Percentiles rank a stretch among this genome's conserved stretches.
Evolutionary conservation across 1,140 invertebrate genomes (phyloP).

Genomic region (Ostrea edulis): DNA sequence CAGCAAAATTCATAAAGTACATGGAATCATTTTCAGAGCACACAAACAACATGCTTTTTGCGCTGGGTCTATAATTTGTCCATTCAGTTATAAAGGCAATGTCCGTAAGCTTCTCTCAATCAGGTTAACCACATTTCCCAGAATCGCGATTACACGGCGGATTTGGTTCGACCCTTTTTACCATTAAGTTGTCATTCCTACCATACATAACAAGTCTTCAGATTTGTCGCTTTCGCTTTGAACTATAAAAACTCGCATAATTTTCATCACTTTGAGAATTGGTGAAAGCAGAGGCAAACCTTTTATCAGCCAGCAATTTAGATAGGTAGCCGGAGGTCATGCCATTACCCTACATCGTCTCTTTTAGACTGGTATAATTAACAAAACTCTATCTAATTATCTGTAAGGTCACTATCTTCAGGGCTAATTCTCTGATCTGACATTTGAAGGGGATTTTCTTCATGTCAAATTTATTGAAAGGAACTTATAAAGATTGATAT

Average conservation of each 20-base stretch:
- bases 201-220: not conserved
- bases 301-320: conserved; percentile 12
- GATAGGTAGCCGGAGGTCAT: not conserved
- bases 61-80: not conserved
- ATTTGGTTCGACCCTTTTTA: not conserved
- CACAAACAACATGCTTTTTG: not conserved
- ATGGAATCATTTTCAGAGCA: not conserved
- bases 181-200: not conserved
- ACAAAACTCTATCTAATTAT: conserved; percentile 25
- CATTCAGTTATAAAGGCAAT: not conserved
- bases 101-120: not conserved
- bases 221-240: not conserved
- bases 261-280: conserved; percentile 33
- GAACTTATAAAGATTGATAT: conserved; percentile 13
- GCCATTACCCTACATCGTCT: not conserved
- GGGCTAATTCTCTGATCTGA: conserved; percentile 8
- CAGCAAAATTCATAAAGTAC: not conserved
- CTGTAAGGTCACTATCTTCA: not conserved
- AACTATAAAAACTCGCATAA: conserved; percentile 33
- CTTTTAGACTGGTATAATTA: conserved; percentile 10
- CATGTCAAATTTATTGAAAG: conserved; percentile 10
- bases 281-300: not conserved
- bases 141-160: not conserved
- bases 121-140: not conserved
- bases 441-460: conserved; percentile 26